Evolutionary conservation across 2,888 invertebrate species (phyloP), one percentile per base, ranked within the genome.

Genomic region (Euphydryas editha): DNA sequence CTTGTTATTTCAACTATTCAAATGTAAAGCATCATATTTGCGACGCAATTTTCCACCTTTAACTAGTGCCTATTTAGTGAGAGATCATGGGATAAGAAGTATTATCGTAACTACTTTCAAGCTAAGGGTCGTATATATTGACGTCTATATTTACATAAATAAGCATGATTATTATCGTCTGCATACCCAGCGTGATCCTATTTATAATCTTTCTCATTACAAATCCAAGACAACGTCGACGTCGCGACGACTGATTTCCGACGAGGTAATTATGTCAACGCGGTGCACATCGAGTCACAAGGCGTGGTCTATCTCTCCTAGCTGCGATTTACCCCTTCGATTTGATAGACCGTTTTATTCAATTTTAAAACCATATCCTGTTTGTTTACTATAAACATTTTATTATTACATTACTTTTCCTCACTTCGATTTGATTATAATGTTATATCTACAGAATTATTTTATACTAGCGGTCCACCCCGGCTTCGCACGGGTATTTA

Each of bases 201-300:
- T 61, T 61, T 36, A 44, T 46, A 20, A 55, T 20, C 15, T 55
- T 44, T 24, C 30, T 11, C 18, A 62, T 36, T 36, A 59, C 20
- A 20, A 51, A 42, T 21, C 24, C 30, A n/a, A 51, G 51, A 6
- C 21, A 21, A 13, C n/a, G 24, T 51, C 24, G 51, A n/a, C 24
- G 15, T 51, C 51, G 24, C 51, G 30, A 51, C 51, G 51, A 24
- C n/a, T 24, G 51, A 51, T 51, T 51, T 51, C 24, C 51, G 51
- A n/a, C 24, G n/a, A 51, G 51, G 51, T 62, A 62, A 62, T 56
- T 39, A 46, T 62, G 56, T 46, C 46, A 56, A 21, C 36, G 56
- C 44, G 37, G 56, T 10, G 15, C 11, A 39, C 39, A 3, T 15
- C 13, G 11, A 39, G 39, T 3, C 15, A 30, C 6, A 30, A 30